phyloP scores from a whole-genome alignment of 2,113 vertebrate species.

The Trinectes maculatus region DNA sequence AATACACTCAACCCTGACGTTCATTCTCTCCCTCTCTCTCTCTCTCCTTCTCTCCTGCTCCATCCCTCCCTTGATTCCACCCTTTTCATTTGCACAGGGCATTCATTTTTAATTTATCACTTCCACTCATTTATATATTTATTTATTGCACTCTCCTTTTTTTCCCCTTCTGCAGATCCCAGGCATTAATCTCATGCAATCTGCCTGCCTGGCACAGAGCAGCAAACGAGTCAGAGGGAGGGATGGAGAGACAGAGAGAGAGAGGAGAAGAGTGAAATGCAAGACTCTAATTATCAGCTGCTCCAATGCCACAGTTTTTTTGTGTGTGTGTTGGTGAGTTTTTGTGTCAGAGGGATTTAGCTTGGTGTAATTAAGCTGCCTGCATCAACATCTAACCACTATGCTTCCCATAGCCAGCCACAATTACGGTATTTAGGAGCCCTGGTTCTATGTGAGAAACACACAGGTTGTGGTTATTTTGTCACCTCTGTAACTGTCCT shows the following conservation, averaged over 20 bases:
- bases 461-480: conserved; percentile 22
- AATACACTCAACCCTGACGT: conserved; percentile 29
- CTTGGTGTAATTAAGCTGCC: conserved; percentile 75
- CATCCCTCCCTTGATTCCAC: conserved; percentile 29
- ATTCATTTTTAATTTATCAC: conserved; percentile 74
- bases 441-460: conserved; percentile 26
- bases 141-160: conserved; percentile 31
- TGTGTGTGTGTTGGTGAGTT: conserved; percentile 1
- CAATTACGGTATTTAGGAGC: conserved; percentile 62
- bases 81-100: conserved; percentile 46
- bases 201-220: conserved; percentile 69
- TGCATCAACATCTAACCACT: conserved; percentile 58
- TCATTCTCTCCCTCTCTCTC: conserved; percentile 14
- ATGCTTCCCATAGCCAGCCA: conserved; percentile 56
- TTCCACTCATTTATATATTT: conserved; percentile 64
- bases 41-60: conserved; percentile 24
- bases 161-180: conserved; percentile 43
- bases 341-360: conserved; percentile 57
- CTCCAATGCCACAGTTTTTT: conserved; percentile 44
- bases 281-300: conserved; percentile 78
- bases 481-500: conserved; percentile 36
- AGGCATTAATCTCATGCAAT: conserved; percentile 77
- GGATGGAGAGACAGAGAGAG: conserved; percentile 1
- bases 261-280: conserved; percentile 56
- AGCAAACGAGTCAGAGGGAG: conserved; percentile 38